Evolutionary conservation across 92 coral and sea anemone genomes (phyloP).

Genomic region (Paragorgia papillata): DNA sequence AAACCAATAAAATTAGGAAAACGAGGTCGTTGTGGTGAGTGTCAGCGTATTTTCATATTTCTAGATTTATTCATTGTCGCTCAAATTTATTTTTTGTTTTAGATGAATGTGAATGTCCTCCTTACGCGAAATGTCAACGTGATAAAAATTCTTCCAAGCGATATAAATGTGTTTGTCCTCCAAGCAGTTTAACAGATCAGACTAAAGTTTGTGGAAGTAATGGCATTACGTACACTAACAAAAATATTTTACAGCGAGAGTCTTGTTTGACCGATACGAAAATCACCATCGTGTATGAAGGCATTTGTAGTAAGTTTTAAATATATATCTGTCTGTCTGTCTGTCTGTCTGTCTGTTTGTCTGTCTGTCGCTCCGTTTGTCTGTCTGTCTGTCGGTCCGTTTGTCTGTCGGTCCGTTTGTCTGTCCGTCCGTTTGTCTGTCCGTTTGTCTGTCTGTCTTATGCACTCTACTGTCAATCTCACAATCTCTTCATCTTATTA

Average conservation of each 20-base stretch:
- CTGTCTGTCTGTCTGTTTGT: too few species aligned
- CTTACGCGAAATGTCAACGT: constrained; percentile 9
- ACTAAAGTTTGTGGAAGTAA: constrained; percentile 72
- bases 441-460: not conserved
- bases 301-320: constrained; percentile 37
- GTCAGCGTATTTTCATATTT: not conserved
- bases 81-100: not conserved
- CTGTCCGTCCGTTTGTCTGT: too few species aligned
- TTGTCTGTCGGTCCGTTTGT: too few species aligned
- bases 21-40: not conserved
- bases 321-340: not conserved
- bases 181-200: not conserved
- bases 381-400: too few species aligned
- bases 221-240: constrained; percentile 73
- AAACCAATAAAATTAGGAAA: constrained; percentile 21
- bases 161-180: not conserved
- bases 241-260: constrained; percentile 53
- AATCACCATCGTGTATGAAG: not conserved
- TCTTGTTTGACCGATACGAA: not conserved
- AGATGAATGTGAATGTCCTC: not conserved
- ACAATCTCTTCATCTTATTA: not conserved
- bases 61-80: not conserved
- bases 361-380: too few species aligned
- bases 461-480: not conserved
- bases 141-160: not conserved